A percentile compares a stretch with the other conserved stretches of the same genome.
phyloP scores from a whole-genome alignment of 2,797 vertebrate genomes.

The Poecilia wingei region DNA sequence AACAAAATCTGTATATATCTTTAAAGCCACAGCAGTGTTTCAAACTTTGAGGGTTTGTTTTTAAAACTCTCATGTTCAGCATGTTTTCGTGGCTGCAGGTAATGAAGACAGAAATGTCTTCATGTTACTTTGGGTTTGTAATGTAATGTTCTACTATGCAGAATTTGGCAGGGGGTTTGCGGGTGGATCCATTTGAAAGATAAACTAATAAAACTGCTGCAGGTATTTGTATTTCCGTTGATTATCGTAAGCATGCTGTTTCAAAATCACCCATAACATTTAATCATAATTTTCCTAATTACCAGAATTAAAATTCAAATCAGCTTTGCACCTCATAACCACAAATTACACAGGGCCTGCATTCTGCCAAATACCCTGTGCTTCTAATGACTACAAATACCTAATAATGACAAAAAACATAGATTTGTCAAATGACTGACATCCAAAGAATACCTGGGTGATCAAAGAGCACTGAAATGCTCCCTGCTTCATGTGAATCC shows the following conservation, averaged over 20 bases:
- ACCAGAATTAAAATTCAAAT: conserved; percentile 4
- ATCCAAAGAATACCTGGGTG: conserved; percentile 52
- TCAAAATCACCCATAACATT: not conserved
- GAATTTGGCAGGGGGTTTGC: not conserved
- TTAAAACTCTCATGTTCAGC: not conserved
- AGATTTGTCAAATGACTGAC: conserved; percentile 61
- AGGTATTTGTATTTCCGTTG: not conserved
- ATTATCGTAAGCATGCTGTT: not conserved
- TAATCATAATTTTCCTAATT: conserved; percentile 7
- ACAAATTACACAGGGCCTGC: not conserved
- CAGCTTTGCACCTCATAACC: conserved; percentile 3
- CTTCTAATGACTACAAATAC: conserved; percentile 1
- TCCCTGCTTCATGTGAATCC: conserved; percentile 59
- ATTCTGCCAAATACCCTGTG: conserved; percentile 30
- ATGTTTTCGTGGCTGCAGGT: not conserved
- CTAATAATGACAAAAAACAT: conserved; percentile 18
- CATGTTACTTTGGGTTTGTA: not conserved
- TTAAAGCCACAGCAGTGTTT: not conserved
- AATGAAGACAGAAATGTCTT: not conserved
- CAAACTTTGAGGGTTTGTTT: not conserved
- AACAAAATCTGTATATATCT: not conserved
- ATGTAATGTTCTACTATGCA: not conserved
- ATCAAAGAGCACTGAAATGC: conserved; percentile 60
- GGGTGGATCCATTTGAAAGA: not conserved
- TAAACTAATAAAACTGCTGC: not conserved